Conservation (phyloP, 1,140 invertebrate species). For the Pachypsylla venusta region DNA sequence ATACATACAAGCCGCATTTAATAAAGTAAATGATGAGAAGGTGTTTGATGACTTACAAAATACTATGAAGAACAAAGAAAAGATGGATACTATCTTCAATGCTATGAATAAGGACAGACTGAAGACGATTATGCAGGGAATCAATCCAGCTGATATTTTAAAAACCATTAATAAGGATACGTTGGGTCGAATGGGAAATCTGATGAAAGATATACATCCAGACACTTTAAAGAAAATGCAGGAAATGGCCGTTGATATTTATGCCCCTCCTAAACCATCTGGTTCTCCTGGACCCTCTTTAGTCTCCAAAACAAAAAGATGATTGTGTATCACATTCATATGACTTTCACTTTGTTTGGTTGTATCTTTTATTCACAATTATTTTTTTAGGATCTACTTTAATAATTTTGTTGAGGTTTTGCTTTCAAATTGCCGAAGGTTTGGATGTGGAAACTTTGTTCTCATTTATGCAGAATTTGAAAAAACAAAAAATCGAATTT, state of each 20-base stretch:
- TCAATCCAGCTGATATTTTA: neutral
- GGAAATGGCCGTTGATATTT: neutral
- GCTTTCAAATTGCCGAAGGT: too few species aligned
- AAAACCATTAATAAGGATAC: neutral
- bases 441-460: too few species aligned
- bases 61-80: neutral
- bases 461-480: too few species aligned
- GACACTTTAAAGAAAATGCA: neutral
- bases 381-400: too few species aligned
- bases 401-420: too few species aligned
- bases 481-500: too few species aligned
- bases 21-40: neutral
- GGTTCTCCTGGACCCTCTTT: too few species aligned
- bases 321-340: too few species aligned
- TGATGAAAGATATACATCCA: neutral
- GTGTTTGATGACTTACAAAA: neutral
- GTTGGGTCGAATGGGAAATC: neutral
- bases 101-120: neutral
- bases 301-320: too few species aligned
- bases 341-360: too few species aligned
- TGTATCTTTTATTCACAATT: too few species aligned
- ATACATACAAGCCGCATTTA: neutral
- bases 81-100: neutral
- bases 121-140: neutral
- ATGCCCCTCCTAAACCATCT: too few species aligned